phyloP scores from a whole-genome alignment of 2,888 invertebrate species.

The Dolichomitus sp. region DNA sequence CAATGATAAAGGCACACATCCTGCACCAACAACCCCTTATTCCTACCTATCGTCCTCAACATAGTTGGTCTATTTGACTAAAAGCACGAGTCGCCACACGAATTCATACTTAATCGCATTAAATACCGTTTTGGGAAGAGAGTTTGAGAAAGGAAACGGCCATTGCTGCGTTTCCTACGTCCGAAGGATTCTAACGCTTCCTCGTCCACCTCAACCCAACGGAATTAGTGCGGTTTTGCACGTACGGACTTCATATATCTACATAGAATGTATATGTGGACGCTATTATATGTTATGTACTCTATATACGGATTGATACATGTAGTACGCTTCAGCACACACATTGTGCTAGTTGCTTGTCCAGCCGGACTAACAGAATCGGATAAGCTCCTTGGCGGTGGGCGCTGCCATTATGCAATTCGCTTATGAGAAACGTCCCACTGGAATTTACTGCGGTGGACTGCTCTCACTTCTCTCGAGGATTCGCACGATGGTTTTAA shows the following conservation, averaged over 20 bases:
- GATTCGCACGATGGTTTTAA: conserved; percentile 20
- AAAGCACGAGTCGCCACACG: conserved; percentile 76
- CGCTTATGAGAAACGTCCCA: conserved; percentile 73
- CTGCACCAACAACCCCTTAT: neutral
- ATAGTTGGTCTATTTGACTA: conserved; percentile 78
- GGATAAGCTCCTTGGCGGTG: conserved; percentile 71
- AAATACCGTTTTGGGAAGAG: conserved; percentile 71
- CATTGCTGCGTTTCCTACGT: conserved; percentile 53
- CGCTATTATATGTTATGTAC: conserved; percentile 31
- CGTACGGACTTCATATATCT: conserved; percentile 33
- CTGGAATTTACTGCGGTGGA: conserved; percentile 53
- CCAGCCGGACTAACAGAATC: conserved; percentile 69
- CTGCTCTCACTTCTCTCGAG: conserved; percentile 38
- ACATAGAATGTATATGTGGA: conserved; percentile 57
- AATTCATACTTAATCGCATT: conserved; percentile 79
- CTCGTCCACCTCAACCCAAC: conserved; percentile 32
- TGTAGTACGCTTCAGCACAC: conserved; percentile 66
- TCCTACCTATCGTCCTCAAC: conserved; percentile 59
- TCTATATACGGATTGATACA: conserved; percentile 61
- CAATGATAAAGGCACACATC: conserved; percentile 6
- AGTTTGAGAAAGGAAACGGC: conserved; percentile 53
- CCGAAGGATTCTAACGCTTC: conserved; percentile 57
- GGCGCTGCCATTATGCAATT: conserved; percentile 74
- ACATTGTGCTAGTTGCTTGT: conserved; percentile 69
- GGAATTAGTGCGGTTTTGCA: conserved; percentile 65